Evolutionary conservation across 2,888 invertebrate genomes (phyloP), one percentile per base, ranked within the genome.

Genomic region (Thereva unica): DNA sequence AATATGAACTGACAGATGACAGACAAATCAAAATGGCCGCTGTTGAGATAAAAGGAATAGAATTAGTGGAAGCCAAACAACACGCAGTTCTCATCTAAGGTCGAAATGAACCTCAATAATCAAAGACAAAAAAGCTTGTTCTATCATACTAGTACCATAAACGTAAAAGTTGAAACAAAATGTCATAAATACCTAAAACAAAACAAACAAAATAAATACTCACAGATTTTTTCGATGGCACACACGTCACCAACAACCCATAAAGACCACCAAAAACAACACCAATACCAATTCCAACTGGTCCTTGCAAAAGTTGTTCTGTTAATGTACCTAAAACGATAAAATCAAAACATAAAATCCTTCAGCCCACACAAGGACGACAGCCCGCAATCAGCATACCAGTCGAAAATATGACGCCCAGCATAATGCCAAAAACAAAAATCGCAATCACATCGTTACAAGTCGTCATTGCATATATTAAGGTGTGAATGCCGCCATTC

Each of bases 401-500:
- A 72, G 83, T 82, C 55, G 85, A 83, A 74, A 89, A 88, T 55
- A 89, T 84, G 52, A 88, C 81, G 34, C 88, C 86, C 57, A 88
- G 82, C 59, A 86, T 78, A 42, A 91, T 84, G 23, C 89, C 87
- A 77, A 91, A 92, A 3, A 87, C 80, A 66, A 89, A 89, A 71
- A 92, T 89, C 59, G 91, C 87, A 63, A 90, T 83, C 57, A 92
- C 88, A 78, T 91, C 90, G 75, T 92, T 92, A 67, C 91, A 83
- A 68, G 89, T 88, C 49, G 79, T 79, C 77, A 78, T 78, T 59
- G 79, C 79, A 72, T 78, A 79, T 54, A 92, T 86, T 57, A 92
- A 80, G 0, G 91, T 89, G 47, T 90, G 87, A 41, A 93, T 87
- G 37, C 90, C 90, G 77, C 88, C 89, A 74, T 87, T 86, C 53